These are phyloP conservation scores for Mycalesis mineus DNA, from an alignment of 2,888 invertebrate species.

Conservation along the genomic window DNA sequence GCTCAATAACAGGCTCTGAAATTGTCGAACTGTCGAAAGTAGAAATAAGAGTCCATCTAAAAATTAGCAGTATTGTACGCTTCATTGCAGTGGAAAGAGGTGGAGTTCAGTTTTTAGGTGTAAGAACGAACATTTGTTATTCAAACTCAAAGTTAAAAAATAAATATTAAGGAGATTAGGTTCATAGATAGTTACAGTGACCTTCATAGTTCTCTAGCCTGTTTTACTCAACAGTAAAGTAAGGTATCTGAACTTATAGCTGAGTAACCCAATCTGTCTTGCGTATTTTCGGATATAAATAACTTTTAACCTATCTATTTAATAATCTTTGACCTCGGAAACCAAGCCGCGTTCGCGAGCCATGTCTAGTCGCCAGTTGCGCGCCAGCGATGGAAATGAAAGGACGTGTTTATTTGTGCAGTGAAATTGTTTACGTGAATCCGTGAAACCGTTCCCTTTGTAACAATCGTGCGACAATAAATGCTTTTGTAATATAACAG, in stretches of 20 bases:
- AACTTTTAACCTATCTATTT: slow-evolving; percentile 21
- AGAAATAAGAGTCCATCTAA: too few species aligned
- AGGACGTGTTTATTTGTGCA: slow-evolving; percentile 32
- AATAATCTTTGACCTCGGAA: slow-evolving; percentile 38
- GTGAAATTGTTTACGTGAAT: slow-evolving; percentile 50
- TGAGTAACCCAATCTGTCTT: background rate
- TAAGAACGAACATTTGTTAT: too few species aligned
- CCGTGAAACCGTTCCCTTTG: slow-evolving; percentile 22
- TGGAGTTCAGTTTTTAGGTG: too few species aligned
- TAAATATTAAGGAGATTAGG: too few species aligned
- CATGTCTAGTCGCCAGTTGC: slow-evolving; percentile 39
- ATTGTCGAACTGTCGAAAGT: too few species aligned
- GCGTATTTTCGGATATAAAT: background rate
- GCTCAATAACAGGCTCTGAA: too few species aligned
- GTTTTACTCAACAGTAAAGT: too few species aligned
- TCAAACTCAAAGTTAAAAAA: too few species aligned
- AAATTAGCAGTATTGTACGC: too few species aligned
- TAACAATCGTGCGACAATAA: slow-evolving; percentile 25
- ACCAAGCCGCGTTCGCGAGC: slow-evolving; percentile 11
- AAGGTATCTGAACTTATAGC: background rate
- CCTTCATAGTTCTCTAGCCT: too few species aligned
- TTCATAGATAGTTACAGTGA: too few species aligned
- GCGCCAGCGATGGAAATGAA: slow-evolving; percentile 43
- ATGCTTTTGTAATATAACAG: slow-evolving; percentile 18
- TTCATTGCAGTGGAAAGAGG: too few species aligned